Conservation (phyloP, 2,113 vertebrate species). For the Oxyura jamaicensis region DNA sequence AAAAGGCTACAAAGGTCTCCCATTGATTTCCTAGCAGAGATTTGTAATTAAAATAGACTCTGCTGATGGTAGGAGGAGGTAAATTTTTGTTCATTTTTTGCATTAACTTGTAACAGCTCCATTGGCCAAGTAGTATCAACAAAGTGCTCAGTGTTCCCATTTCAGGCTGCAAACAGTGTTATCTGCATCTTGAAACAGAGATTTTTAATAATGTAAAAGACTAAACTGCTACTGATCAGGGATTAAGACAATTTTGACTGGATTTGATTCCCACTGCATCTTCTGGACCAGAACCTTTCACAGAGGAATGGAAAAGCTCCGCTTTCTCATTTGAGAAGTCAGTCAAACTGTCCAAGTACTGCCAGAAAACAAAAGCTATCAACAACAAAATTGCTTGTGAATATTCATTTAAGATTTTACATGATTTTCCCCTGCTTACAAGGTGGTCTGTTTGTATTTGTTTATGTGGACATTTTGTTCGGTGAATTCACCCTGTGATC, state of each 20-base stretch:
- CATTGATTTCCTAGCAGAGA: not conserved
- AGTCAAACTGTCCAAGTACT: not conserved
- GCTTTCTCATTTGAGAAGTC: not conserved
- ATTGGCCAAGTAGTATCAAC: not conserved
- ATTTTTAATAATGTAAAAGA: not conserved
- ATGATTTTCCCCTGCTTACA: not conserved
- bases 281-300: not conserved
- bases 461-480: not conserved
- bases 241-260: not conserved
- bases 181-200: not conserved
- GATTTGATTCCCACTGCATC: not conserved
- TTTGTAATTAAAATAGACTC: not conserved
- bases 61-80: not conserved
- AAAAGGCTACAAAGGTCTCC: not conserved
- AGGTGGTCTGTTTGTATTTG: not conserved
- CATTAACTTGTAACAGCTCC: rapidly evolving
- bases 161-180: not conserved
- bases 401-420: not conserved
- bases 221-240: not conserved
- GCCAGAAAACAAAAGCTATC: not conserved
- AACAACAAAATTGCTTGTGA: not conserved
- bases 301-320: not conserved
- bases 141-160: not conserved
- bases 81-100: not conserved
- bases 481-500: not conserved